Percentiles rank a stretch among this genome's conserved stretches.
phyloP scores from a whole-genome alignment of 2,888 invertebrate genomes.

The Limnephilus rhombicus region DNA sequence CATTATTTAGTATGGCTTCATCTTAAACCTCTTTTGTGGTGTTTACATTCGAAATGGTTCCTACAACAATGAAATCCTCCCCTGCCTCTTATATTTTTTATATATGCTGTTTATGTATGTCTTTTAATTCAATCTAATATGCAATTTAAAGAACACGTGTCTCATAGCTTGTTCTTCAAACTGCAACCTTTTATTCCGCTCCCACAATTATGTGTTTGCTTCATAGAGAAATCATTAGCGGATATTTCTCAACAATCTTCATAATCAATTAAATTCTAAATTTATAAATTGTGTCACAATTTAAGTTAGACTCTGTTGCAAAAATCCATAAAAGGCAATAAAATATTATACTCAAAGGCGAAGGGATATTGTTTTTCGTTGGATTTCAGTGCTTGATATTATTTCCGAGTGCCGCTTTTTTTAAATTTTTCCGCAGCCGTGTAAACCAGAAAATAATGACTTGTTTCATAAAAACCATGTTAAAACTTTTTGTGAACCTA shows the following conservation, averaged over 20 bases:
- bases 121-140: background rate
- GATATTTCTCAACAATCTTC: background rate
- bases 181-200: background rate
- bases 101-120: background rate
- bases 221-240: background rate
- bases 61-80: background rate
- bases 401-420: no score
- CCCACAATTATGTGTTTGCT: background rate
- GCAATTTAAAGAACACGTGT: background rate
- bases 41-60: background rate
- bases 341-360: background rate
- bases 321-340: no score
- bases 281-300: background rate
- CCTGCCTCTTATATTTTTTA: background rate
- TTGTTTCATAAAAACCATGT: no score
- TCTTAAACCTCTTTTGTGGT: no score
- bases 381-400: no score
- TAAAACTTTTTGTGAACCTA: no score
- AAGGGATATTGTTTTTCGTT: background rate
- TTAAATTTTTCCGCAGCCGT: no score
- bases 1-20: no score
- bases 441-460: no score
- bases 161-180: background rate
- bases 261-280: background rate
- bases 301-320: no score